phyloP scores from a whole-genome alignment of 2,113 vertebrate genomes.

The Pygoscelis antarcticus region DNA sequence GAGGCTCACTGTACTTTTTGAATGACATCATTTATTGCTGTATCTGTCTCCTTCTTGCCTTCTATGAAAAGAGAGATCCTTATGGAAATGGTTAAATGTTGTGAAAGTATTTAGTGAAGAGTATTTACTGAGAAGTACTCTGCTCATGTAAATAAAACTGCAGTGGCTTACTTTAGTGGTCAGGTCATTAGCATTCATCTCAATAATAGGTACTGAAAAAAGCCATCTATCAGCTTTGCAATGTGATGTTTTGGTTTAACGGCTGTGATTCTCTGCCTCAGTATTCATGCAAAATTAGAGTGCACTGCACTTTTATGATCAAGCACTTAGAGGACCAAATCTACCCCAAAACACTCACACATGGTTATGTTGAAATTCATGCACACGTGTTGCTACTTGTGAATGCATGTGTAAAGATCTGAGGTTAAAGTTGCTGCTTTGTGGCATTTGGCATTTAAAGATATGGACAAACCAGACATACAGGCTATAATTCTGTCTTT shows the following conservation, averaged over 20 bases:
- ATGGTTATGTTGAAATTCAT: neutral
- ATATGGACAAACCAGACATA: neutral
- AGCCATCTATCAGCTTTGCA: neutral
- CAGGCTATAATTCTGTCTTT: neutral
- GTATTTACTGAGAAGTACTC: neutral
- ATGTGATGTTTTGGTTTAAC: neutral
- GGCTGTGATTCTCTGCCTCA: neutral
- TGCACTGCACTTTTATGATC: neutral
- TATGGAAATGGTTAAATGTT: neutral
- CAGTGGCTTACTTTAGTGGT: neutral
- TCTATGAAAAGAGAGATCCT: neutral
- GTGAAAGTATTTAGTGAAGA: neutral
- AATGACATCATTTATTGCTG: neutral
- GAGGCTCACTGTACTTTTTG: neutral
- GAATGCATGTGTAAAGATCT: neutral
- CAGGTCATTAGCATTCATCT: neutral
- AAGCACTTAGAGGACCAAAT: neutral
- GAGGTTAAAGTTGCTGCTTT: neutral
- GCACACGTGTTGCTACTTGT: neutral
- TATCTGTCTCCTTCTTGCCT: neutral
- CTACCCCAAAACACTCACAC: accelerated
- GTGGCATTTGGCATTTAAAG: neutral
- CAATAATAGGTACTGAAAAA: neutral
- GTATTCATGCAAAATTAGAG: neutral
- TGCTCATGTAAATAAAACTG: neutral